Evolutionary conservation across 2,113 vertebrate species (phyloP), one percentile per base, ranked within the genome.

Genomic region (Tringa solitaria): DNA sequence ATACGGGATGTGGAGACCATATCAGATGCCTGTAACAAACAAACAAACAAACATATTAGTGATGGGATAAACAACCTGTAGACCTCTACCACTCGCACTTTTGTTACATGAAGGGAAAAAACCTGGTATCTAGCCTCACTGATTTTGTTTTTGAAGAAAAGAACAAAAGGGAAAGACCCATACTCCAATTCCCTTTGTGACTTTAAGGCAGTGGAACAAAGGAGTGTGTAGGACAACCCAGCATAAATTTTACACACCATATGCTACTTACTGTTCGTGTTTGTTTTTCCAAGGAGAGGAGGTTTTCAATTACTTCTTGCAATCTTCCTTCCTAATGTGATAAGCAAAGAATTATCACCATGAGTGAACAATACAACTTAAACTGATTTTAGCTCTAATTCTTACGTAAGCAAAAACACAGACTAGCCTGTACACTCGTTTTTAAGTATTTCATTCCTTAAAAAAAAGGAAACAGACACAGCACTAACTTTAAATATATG

Each of bases 1-100:
- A 99, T 99, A 57, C 99, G 98, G 74, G 99, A 99, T 24, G 99
- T 99, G 37, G 99, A 99, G 85, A 99, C 97, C 99, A 99, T 99
- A 93, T 99, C 99, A 51, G 99, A 99, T 57, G 99, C 99, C 99
- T 99, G 95, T 3, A 95, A 89, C 32, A 95, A 85, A 96, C 9
- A 57, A 69, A 95, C 57, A 57, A 73, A 95, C 57, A 91, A 91
- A 30, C 0, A 16, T 3, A 37, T 35, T 14, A 89, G 24, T 7
- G 60, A 87, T 21, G 27, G 65, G 77, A 70, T 13, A 54, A 72
- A 82, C 43, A 63, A 30, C n/a, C 18, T 41, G 60, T 48, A 92
- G 33, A 21, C 46, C 43, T n/a, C 74, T 35, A 24, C 10, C 22
- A 35, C 17, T 15, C 73, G 35, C 37, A 72, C 10, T 72, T 73